Evolutionary conservation across 23 tunicate species (phyloP).

Genomic region (Styela plicata): DNA sequence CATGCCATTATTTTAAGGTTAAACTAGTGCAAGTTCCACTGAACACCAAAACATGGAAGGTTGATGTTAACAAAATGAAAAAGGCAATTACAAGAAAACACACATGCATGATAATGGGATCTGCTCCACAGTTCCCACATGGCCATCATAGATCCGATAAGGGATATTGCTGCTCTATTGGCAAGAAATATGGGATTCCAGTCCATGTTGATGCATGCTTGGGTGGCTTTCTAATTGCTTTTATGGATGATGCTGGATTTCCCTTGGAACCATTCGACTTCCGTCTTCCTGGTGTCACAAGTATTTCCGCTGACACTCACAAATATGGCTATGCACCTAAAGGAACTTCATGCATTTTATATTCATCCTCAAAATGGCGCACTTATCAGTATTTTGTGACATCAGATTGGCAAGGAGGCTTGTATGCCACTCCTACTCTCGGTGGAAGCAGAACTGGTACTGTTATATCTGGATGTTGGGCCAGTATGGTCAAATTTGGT

Average conservation of each 20-base stretch:
- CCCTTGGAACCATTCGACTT: constrained; percentile 79
- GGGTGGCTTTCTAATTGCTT: constrained; percentile 89
- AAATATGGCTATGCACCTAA: constrained; percentile 97
- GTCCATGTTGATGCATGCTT: constrained; percentile 98
- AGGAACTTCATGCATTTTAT: constrained; percentile 84
- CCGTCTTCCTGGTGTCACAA: constrained; percentile 80
- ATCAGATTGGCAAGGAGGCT: constrained; percentile 98
- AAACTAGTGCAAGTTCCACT: constrained; percentile 68
- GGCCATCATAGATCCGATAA: constrained; percentile 90
- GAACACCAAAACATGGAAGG: constrained; percentile 66
- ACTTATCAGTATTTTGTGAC: constrained; percentile 83
- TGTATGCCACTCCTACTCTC: constrained; percentile 95
- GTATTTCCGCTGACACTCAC: constrained; percentile 94
- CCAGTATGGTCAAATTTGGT: constrained; percentile 74
- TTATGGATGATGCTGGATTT: constrained; percentile 94
- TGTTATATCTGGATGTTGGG: constrained; percentile 85
- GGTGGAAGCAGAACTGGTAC: constrained; percentile 97
- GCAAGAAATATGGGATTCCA: constrained; percentile 69
- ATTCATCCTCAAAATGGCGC: constrained; percentile 63
- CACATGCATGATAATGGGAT: constrained; percentile 93
- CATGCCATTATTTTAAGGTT: constrained; percentile 70
- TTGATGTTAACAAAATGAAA: constrained; percentile 71
- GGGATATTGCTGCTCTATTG: constrained; percentile 73
- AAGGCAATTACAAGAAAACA: constrained; percentile 56
- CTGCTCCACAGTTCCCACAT: constrained; percentile 93